phyloP scores from a whole-genome alignment of 2,888 invertebrate genomes.

The Synergus laeviventris region DNA sequence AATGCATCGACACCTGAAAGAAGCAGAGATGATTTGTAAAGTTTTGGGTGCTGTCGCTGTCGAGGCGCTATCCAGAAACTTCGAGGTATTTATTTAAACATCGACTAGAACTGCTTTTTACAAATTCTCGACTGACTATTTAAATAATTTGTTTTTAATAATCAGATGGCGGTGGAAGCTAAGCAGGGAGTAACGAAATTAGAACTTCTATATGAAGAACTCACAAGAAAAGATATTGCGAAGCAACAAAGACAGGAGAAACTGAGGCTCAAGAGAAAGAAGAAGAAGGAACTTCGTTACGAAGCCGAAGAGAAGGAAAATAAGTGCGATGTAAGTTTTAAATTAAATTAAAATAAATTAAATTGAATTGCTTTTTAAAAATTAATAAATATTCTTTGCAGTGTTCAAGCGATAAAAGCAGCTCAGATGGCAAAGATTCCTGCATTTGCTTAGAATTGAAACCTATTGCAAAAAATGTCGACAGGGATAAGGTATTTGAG shows the following conservation, averaged over 20 bases:
- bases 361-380: not conserved
- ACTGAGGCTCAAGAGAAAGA: conserved; percentile 86
- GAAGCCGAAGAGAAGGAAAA: conserved; percentile 76
- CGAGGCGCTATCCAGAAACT: conserved; percentile 91
- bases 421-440: conserved; percentile 50
- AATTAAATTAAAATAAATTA: not conserved
- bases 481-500: conserved; percentile 68
- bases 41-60: conserved; percentile 92
- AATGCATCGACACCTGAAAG: conserved; percentile 89
- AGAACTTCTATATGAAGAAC: conserved; percentile 91
- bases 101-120: too few species aligned
- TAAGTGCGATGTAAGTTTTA: conserved; percentile 73
- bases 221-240: conserved; percentile 90
- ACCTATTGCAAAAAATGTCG: conserved; percentile 62
- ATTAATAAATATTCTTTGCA: conserved; percentile 39
- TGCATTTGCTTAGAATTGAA: conserved; percentile 64
- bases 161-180: conserved; percentile 87
- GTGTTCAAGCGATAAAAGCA: conserved; percentile 53
- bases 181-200: conserved; percentile 93
- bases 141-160: conserved; percentile 43
- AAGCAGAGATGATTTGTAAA: conserved; percentile 96
- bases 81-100: conserved; percentile 78
- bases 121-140: not conserved
- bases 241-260: conserved; percentile 91
- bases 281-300: conserved; percentile 84